These are phyloP conservation scores for Corynorhinus townsendii DNA, from an alignment of 2,113 vertebrate genomes.

Conservation along the genomic window DNA sequence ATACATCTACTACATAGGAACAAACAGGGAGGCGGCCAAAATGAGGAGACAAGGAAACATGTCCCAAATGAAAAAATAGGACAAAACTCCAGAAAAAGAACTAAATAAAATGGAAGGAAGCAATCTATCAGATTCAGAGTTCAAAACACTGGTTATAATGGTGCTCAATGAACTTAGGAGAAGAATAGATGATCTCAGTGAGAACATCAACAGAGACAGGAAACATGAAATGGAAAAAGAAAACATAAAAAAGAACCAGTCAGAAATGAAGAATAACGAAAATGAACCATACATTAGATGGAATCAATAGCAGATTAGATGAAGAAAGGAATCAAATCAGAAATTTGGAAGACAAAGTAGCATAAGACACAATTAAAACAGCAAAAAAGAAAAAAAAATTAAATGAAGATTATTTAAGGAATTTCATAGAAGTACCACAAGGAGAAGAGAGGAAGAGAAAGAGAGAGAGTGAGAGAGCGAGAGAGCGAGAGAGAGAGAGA, in stretches of 20 bases:
- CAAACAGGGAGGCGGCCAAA: too few relatives aligned
- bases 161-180: not conserved
- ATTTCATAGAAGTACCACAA: not conserved
- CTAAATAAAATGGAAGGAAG: not conserved
- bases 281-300: not conserved
- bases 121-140: not conserved
- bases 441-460: not conserved
- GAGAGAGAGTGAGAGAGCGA: too few relatives aligned
- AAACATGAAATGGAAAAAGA: not conserved
- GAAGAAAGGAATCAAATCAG: not conserved
- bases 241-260: not conserved
- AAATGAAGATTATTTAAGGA: not conserved
- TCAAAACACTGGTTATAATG: not conserved
- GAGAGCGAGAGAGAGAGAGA: too few relatives aligned
- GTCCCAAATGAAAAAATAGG: not conserved
- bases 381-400: not conserved
- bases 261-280: not conserved
- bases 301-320: not conserved
- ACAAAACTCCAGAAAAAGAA: not conserved
- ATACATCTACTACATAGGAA: too few relatives aligned
- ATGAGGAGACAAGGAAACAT: too few relatives aligned
- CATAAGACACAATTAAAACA: not conserved
- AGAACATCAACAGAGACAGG: not conserved
- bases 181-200: not conserved
- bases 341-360: not conserved